Evolutionary conservation across 2,797 vertebrate species (phyloP).

Genomic region (Siniperca undulata): DNA sequence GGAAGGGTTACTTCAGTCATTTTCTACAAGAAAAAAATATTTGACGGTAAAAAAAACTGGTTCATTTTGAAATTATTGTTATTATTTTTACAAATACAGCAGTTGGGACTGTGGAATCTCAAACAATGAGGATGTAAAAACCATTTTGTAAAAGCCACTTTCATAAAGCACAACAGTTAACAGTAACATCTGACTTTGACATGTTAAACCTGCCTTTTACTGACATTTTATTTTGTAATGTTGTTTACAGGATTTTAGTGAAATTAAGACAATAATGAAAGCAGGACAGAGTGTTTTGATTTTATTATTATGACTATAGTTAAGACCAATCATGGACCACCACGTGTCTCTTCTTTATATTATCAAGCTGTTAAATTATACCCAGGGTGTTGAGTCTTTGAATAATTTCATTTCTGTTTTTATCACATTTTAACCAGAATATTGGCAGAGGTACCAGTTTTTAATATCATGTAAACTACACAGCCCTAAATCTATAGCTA

Average conservation of each 20-base stretch:
- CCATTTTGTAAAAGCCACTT: not conserved
- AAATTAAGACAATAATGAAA: constrained; percentile 27
- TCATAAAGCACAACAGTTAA: not conserved
- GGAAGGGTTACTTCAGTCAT: not conserved
- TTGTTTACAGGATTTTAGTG: constrained; percentile 26
- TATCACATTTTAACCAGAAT: constrained; percentile 9
- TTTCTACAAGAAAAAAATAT: not conserved
- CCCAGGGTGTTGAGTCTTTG: not conserved
- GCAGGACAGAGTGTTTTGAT: not conserved
- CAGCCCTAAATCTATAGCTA: not conserved
- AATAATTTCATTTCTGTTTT: constrained; percentile 4
- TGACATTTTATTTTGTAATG: not conserved
- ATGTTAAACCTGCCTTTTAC: not conserved
- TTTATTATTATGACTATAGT: constrained; percentile 10
- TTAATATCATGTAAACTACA: not conserved
- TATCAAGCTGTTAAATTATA: constrained; percentile 4
- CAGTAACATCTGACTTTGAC: not conserved
- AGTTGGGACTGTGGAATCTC: not conserved
- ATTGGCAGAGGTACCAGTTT: not conserved
- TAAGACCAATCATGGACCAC: constrained; percentile 4
- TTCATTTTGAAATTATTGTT: not conserved
- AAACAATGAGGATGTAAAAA: not conserved
- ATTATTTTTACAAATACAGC: not conserved
- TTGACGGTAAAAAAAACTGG: not conserved
- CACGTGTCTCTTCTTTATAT: constrained; percentile 3